A percentile compares a stretch with the other conserved stretches of the same genome.
These are phyloP conservation scores for Azemiops feae DNA, from an alignment of 2,113 vertebrate genomes.

Conservation along the genomic window DNA sequence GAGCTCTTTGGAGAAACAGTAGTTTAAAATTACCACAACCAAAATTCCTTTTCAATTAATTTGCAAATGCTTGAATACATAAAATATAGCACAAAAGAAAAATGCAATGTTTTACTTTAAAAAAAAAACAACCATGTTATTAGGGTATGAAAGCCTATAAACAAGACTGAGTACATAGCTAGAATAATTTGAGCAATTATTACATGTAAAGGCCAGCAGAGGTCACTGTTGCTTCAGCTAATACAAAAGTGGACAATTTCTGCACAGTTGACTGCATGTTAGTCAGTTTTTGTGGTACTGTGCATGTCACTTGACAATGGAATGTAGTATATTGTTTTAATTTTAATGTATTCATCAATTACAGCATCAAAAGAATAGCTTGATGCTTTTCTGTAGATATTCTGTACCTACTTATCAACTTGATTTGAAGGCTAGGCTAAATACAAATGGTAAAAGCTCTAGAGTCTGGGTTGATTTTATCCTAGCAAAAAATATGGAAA, in stretches of 20 bases:
- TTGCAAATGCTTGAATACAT: neutral
- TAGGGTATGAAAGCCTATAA: neutral
- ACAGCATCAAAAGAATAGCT: neutral
- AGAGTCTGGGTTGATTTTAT: neutral
- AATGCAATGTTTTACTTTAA: neutral
- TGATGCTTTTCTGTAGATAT: neutral
- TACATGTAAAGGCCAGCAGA: constrained; percentile 51
- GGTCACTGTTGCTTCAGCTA: constrained; percentile 52
- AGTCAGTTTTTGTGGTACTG: neutral
- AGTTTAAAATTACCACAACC: neutral
- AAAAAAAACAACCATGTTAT: neutral
- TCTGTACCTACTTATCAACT: neutral
- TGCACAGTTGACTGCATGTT: neutral
- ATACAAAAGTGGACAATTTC: constrained; percentile 1
- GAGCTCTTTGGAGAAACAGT: neutral
- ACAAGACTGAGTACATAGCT: neutral
- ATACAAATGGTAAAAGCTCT: neutral
- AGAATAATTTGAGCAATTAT: neutral
- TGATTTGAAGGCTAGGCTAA: neutral
- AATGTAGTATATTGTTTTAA: neutral
- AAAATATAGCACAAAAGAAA: neutral
- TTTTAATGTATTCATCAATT: neutral
- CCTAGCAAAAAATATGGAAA: neutral
- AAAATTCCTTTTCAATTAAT: neutral
- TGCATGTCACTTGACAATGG: neutral